Base-by-base conservation (phyloP, 2,888 invertebrate genomes). In the Tigriopus californicus region DNA sequence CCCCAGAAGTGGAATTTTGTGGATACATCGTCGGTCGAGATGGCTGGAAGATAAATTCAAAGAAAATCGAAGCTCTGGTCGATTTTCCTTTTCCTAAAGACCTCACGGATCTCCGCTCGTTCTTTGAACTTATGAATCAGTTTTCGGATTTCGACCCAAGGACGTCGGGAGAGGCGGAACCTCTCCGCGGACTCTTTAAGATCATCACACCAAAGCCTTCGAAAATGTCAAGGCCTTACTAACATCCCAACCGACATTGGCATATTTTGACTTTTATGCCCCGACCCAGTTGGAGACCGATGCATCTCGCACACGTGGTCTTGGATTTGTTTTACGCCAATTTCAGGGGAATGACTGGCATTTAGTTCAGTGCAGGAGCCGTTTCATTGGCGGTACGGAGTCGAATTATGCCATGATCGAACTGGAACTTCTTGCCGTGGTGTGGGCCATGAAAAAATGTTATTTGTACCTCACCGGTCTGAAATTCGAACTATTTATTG, bases 401-500 rank as follows among this genome's bases (percentile, higher is more conserved):
- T 40, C 54, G 12, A 20, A 61, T 12, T 62, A 62, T 51, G 55
- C 61, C 40, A 60, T 56, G n/a, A n/a, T 58, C 1, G 62, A 63
- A 58, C 52, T 63, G 49, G 56, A 62, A 33, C 12, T 61, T 1
- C 11, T n/a, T n/a, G 62, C 57, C 5, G 60, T 44, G 6, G 60
- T 61, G 1, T 62, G 60, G 58, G 60, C 53, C 11, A 12, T 60
- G 33, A 5, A 11, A 6, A 62, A 56, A 24, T 62, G 61, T 25
- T 33, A 53, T 12, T 6, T 46, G 22, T 61, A 42, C 12, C 47
- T 62, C 5, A 10, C 33, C 0, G 61, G 57, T 2, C 24, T 61
- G 33, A 33, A 33, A 33, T 33, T 33, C 8, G 33, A 33, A 5
- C 33, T 61, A 1, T 18, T 49, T 24, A n/a, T 44, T 4, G 61